These are phyloP conservation scores for Agonum fuliginosum DNA, from an alignment of 2,888 invertebrate genomes.

Conservation along the genomic window DNA sequence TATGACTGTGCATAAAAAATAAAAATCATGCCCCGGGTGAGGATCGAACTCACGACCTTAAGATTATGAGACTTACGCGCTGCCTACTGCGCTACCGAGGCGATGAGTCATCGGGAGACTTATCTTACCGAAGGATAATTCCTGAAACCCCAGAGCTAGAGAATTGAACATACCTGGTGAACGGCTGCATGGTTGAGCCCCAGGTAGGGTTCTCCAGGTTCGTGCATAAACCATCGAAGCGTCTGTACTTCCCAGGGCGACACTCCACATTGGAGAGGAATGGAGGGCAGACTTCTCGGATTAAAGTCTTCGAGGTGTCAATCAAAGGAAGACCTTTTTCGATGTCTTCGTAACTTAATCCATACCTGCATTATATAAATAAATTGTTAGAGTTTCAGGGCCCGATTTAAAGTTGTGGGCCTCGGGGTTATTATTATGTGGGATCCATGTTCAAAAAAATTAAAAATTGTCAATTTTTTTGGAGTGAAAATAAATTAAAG, in stretches of 20 bases:
- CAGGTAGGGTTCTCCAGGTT: constrained; percentile 92
- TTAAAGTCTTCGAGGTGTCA: constrained; percentile 90
- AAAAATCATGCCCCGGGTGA: constrained; percentile 85
- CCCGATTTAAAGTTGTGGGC: no score
- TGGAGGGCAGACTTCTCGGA: constrained; percentile 91
- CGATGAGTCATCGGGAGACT: constrained; percentile 65
- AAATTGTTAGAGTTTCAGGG: no score
- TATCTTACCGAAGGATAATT: background rate
- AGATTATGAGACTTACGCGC: constrained; percentile 94
- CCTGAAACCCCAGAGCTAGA: background rate
- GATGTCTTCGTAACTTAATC: constrained; percentile 88
- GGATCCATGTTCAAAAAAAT: no score
- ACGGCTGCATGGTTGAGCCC: constrained; percentile 90
- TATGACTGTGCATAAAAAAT: no score
- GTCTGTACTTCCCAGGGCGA: constrained; percentile 89
- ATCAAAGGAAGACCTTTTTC: constrained; percentile 90
- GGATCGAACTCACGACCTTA: constrained; percentile 97
- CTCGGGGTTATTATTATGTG: no score
- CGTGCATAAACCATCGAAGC: constrained; percentile 92
- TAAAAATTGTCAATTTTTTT: no score
- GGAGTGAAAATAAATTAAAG: no score
- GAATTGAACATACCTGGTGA: constrained; percentile 79
- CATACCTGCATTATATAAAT: constrained; percentile 78
- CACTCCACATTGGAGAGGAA: constrained; percentile 92
- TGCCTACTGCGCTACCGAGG: constrained; percentile 92